Percentiles rank a stretch among this genome's conserved stretches.
Conservation (phyloP, 1,140 invertebrate species). For the Drosophila kohkoa region DNA sequence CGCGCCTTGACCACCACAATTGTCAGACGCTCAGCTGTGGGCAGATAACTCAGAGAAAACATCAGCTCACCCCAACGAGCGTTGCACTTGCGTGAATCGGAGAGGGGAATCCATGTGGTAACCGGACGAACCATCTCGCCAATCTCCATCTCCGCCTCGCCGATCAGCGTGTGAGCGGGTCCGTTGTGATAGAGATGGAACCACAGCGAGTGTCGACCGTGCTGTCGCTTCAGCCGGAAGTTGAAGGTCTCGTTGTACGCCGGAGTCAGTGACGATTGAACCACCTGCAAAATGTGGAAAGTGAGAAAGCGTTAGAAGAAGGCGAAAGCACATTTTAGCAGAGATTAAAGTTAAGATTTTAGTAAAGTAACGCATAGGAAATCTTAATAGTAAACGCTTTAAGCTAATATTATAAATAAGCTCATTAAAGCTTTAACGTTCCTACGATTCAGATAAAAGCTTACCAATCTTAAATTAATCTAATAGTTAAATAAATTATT, state of each 20-base stretch:
- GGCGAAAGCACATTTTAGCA: too few relatives aligned
- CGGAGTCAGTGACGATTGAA: slow-evolving; percentile 87
- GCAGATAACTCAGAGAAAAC: slow-evolving; percentile 93
- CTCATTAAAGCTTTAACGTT: too few relatives aligned
- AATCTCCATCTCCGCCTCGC: slow-evolving; percentile 86
- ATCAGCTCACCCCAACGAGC: slow-evolving; percentile 91
- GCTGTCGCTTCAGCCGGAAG: slow-evolving; percentile 87
- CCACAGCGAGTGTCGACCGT: slow-evolving; percentile 81
- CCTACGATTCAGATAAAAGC: too few relatives aligned
- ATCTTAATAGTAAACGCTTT: too few relatives aligned
- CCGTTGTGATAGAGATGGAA: slow-evolving; percentile 84
- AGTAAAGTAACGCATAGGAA: too few relatives aligned
- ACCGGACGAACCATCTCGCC: slow-evolving; percentile 85
- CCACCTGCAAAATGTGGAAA: slow-evolving; percentile 51
- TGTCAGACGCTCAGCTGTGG: slow-evolving; percentile 91
- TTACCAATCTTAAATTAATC: too few relatives aligned
- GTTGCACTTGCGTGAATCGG: slow-evolving; percentile 86
- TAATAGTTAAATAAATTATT: too few relatives aligned
- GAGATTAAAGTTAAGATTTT: too few relatives aligned
- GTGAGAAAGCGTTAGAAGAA: too few relatives aligned
- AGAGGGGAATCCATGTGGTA: slow-evolving; percentile 86
- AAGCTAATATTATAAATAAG: too few relatives aligned
- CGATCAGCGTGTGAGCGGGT: slow-evolving; percentile 79
- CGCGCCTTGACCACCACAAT: slow-evolving; percentile 93
- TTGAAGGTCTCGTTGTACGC: slow-evolving; percentile 91